These are phyloP conservation scores for Calcarius lapponicus DNA, from an alignment of 2,797 vertebrate species.

Conservation along the genomic window DNA sequence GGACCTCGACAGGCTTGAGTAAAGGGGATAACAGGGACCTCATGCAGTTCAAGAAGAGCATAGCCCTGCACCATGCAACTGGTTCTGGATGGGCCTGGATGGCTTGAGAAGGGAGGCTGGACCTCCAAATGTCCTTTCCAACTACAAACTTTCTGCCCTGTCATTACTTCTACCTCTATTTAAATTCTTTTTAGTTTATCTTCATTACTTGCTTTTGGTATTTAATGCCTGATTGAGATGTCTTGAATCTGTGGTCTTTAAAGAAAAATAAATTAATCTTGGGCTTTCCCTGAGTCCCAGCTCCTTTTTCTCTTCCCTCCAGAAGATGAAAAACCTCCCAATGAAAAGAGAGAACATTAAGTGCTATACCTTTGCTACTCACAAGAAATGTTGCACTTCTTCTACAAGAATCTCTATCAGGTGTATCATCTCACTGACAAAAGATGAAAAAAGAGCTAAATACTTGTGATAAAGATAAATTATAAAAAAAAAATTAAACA, in stretches of 20 bases:
- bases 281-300: accelerated
- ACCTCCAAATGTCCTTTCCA: not conserved
- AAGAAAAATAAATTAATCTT: not conserved
- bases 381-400: not conserved
- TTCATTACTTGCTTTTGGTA: not conserved
- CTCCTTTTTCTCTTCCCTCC: not conserved
- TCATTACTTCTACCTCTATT: not conserved
- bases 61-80: not conserved
- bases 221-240: not conserved
- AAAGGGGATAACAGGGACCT: not conserved
- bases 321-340: not conserved
- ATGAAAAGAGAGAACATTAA: not conserved
- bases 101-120: not conserved
- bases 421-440: not conserved
- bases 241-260: not conserved
- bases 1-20: not conserved
- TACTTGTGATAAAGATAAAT: too few species aligned
- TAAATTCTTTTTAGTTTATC: not conserved
- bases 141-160: not conserved
- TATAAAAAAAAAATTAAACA: not conserved
- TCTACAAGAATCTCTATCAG: not conserved
- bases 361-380: not conserved
- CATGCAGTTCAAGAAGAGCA: not conserved
- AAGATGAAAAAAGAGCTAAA: not conserved
- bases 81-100: not conserved